These are phyloP conservation scores for Labia minor DNA, from an alignment of 2,888 invertebrate species.

Conservation along the genomic window DNA sequence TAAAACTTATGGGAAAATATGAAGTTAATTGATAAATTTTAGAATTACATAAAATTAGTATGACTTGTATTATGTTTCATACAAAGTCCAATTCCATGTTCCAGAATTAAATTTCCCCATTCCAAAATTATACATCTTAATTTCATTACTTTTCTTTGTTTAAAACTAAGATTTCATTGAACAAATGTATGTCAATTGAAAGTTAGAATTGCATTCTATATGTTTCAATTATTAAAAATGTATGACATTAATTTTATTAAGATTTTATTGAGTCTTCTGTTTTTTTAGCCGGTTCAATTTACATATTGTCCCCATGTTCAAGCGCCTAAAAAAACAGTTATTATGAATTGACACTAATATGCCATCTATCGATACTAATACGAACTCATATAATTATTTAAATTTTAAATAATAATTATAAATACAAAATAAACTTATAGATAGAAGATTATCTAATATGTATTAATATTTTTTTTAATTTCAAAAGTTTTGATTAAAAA, in stretches of 20 bases:
- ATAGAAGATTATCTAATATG: too few relatives aligned
- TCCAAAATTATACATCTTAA: background rate
- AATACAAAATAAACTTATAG: too few relatives aligned
- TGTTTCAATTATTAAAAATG: background rate
- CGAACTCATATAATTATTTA: too few relatives aligned
- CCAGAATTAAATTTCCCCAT: background rate
- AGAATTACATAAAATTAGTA: too few relatives aligned
- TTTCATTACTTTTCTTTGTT: background rate
- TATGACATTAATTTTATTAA: background rate
- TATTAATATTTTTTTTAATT: too few relatives aligned
- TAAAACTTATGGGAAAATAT: too few relatives aligned
- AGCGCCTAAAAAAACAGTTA: background rate
- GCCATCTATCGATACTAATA: too few relatives aligned
- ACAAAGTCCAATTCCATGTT: background rate
- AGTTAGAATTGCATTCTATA: background rate
- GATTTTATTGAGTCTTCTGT: background rate
- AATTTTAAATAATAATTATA: too few relatives aligned
- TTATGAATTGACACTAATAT: too few relatives aligned
- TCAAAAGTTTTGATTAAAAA: too few relatives aligned
- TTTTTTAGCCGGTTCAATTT: slow-evolving; percentile 4
- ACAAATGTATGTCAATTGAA: background rate
- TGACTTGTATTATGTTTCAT: too few relatives aligned
- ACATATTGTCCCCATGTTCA: background rate
- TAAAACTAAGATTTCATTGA: background rate
- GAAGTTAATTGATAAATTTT: too few relatives aligned